Conservation (phyloP, 2,113 vertebrate species). For the Podilymbus podiceps region DNA sequence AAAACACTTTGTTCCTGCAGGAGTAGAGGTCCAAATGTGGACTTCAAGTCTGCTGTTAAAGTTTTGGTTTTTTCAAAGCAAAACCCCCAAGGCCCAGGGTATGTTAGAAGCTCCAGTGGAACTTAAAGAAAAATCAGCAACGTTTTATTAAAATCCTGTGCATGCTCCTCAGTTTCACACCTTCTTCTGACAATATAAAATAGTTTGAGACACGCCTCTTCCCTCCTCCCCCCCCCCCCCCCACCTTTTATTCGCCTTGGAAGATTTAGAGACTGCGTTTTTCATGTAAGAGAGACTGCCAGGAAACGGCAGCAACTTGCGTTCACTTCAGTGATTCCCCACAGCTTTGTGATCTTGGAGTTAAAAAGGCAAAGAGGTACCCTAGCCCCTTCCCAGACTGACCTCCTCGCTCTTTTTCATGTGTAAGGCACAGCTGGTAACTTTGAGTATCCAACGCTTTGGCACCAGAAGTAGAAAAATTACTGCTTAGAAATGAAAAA, state of each 20-base stretch:
- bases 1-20: not conserved
- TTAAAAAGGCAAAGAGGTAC: not conserved
- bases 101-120: not conserved
- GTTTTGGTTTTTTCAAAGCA: not conserved
- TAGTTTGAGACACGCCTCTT: not conserved
- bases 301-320: not conserved
- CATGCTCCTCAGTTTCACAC: not conserved
- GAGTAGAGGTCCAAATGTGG: not conserved
- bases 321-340: not conserved
- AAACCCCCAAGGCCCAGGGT: not conserved
- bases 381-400: not conserved
- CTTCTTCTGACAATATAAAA: not conserved
- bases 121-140: not conserved
- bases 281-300: not conserved
- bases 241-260: not conserved
- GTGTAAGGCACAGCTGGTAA: not conserved
- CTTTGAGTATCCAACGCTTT: not conserved
- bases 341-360: not conserved
- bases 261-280: not conserved
- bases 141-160: not conserved
- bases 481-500: constrained; percentile 14
- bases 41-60: not conserved
- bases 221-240: too few species aligned
- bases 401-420: not conserved
- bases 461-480: not conserved